A percentile compares a stretch with the other conserved stretches of the same genome.
Evolutionary conservation across 2,113 vertebrate genomes (phyloP).

Genomic region (Pseudolaguvia tuberculata): DNA sequence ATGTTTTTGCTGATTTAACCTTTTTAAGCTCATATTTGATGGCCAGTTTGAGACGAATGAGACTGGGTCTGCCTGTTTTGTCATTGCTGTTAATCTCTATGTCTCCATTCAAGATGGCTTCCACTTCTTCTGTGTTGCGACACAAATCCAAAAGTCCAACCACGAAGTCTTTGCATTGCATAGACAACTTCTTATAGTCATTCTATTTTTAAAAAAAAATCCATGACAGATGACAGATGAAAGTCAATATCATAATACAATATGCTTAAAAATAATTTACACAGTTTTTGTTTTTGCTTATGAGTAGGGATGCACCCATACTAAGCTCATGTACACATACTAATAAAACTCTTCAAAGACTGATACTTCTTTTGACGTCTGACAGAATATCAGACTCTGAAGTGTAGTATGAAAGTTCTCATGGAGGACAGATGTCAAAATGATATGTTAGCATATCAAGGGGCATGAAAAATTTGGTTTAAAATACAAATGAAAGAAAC

Average conservation of each 20-base stretch:
- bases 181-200: slow-evolving; percentile 90
- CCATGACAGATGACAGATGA: slow-evolving; percentile 5
- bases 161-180: slow-evolving; percentile 97
- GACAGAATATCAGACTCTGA: too few species aligned
- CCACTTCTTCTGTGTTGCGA: slow-evolving; percentile 92
- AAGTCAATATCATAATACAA: neutral
- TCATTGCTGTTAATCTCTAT: slow-evolving; percentile 63
- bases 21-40: slow-evolving; percentile 98
- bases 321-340: too few species aligned
- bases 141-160: slow-evolving; percentile 93
- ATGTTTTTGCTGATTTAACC: slow-evolving; percentile 63
- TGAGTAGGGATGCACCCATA: neutral
- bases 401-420: too few species aligned
- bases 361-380: too few species aligned
- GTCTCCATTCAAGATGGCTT: slow-evolving; percentile 88
- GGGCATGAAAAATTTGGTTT: too few species aligned
- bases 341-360: too few species aligned
- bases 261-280: neutral
- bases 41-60: slow-evolving; percentile 88
- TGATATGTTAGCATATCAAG: too few species aligned
- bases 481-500: too few species aligned
- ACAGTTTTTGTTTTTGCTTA: neutral
- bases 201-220: slow-evolving; percentile 72
- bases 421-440: too few species aligned
- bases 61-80: slow-evolving; percentile 71